phyloP scores from a whole-genome alignment of 2,113 vertebrate genomes.

The Canis aureus region DNA sequence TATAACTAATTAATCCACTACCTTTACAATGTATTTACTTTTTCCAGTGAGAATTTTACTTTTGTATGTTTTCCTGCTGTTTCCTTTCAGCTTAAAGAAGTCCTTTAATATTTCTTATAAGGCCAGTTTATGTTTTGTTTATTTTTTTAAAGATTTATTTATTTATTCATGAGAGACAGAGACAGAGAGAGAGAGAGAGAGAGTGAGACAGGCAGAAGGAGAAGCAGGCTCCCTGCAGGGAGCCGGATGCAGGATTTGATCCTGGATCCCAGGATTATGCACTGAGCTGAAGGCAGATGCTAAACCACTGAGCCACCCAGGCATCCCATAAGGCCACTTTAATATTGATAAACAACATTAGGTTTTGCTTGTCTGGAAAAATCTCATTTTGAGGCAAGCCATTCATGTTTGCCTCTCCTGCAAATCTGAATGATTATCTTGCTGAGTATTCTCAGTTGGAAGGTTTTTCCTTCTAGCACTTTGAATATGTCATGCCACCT shows the following conservation, averaged over 20 bases:
- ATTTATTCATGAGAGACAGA: too few relatives aligned
- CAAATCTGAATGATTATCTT: background rate
- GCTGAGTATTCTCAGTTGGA: background rate
- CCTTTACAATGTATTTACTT: background rate
- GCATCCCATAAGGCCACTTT: background rate
- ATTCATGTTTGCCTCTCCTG: background rate
- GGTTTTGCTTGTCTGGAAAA: background rate
- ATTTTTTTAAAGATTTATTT: too few relatives aligned
- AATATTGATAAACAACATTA: background rate
- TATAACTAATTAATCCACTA: background rate
- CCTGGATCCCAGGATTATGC: too few relatives aligned
- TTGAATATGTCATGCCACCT: background rate
- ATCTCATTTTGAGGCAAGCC: background rate
- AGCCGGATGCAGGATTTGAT: too few relatives aligned
- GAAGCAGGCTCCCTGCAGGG: too few relatives aligned
- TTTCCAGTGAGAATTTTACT: background rate
- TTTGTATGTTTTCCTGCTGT: background rate
- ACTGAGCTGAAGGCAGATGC: too few relatives aligned
- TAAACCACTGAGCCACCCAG: too few relatives aligned
- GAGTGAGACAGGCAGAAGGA: too few relatives aligned
- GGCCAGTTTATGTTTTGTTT: too few relatives aligned
- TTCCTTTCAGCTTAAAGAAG: background rate
- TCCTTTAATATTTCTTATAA: background rate
- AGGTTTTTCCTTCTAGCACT: background rate
- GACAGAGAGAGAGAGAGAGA: too few relatives aligned